Evolutionary conservation across 2,113 vertebrate species (phyloP).

Genomic region (Neodontobutis hainanensis): DNA sequence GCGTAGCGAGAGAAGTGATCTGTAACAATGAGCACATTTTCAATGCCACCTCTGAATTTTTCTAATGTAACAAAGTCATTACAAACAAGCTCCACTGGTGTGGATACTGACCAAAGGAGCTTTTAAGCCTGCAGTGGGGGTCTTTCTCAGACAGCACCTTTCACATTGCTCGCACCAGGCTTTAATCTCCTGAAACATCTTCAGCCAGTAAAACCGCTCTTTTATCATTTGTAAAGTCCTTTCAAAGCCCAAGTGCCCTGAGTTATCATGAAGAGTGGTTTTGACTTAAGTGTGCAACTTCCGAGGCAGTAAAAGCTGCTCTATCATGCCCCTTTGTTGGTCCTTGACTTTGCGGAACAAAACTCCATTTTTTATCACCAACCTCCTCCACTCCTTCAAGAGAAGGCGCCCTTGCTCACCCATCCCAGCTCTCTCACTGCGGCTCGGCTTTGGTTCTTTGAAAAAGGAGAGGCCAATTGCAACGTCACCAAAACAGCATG

Average conservation of each 20-base stretch:
- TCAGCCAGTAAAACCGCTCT: conserved; percentile 28
- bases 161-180: conserved; percentile 30
- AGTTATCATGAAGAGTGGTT: conserved; percentile 18
- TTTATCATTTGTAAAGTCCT: conserved; percentile 22
- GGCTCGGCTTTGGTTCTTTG: neutral
- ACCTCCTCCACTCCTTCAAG: too few species aligned
- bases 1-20: conserved; percentile 24
- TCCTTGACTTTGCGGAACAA: too few species aligned
- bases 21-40: conserved; percentile 26
- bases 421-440: too few species aligned
- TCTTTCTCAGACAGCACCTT: conserved; percentile 30
- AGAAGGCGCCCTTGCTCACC: too few species aligned
- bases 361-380: too few species aligned
- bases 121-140: neutral
- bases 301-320: conserved; percentile 5
- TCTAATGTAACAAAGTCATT: conserved; percentile 24
- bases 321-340: too few species aligned
- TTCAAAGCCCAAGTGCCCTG: conserved; percentile 18
- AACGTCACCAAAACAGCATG: neutral
- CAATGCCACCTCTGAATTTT: neutral
- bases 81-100: conserved; percentile 6
- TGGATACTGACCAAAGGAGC: conserved; percentile 17
- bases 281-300: neutral
- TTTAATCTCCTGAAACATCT: conserved; percentile 31
- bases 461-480: neutral